These are phyloP conservation scores for Rhopalosiphum nymphaeae DNA, from an alignment of 2,888 invertebrate genomes.

Conservation along the genomic window DNA sequence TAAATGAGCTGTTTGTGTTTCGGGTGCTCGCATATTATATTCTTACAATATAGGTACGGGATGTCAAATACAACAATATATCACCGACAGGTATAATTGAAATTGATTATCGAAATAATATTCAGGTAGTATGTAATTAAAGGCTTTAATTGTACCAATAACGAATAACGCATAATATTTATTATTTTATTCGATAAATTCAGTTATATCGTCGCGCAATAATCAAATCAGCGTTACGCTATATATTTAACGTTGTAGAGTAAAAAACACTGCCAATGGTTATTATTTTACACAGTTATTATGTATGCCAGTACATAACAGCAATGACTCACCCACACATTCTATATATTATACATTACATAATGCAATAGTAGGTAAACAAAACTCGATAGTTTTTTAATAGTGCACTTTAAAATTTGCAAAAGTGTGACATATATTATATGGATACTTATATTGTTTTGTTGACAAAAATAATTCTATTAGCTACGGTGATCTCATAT, in stretches of 20 bases:
- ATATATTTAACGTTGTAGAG: background rate
- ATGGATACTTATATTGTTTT: background rate
- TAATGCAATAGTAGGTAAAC: background rate
- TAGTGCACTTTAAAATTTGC: background rate
- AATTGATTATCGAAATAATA: background rate
- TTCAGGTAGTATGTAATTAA: background rate
- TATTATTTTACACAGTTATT: background rate
- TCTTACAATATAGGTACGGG: background rate
- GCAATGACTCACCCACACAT: background rate
- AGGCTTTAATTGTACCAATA: background rate
- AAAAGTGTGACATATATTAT: background rate
- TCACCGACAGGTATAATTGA: background rate
- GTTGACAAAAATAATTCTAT: background rate
- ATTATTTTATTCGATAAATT: background rate
- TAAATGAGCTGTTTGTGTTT: conserved; percentile 40
- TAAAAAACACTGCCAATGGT: background rate
- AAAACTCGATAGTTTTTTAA: conserved; percentile 8
- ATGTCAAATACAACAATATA: background rate
- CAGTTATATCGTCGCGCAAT: background rate
- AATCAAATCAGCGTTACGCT: background rate
- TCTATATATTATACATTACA: background rate
- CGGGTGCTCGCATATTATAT: background rate
- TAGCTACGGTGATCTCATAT: background rate
- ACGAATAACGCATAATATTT: background rate
- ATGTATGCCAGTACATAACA: background rate